A percentile compares a stretch with the other conserved stretches of the same genome.
These are phyloP conservation scores for Sylvia borin DNA, from an alignment of 2,797 vertebrate species.

Conservation along the genomic window DNA sequence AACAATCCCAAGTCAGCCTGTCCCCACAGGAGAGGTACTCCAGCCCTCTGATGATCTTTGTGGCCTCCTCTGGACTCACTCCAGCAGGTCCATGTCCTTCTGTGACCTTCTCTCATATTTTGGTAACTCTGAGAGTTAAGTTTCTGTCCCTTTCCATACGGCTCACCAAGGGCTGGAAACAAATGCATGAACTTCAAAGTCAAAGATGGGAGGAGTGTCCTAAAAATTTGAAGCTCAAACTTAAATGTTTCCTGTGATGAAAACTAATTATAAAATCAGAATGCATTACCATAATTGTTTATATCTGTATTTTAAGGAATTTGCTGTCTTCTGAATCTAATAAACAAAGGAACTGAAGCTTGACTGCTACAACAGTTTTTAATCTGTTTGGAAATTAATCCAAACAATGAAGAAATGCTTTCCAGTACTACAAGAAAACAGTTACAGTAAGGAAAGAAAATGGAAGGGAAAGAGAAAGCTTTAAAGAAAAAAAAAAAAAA, in stretches of 20 bases:
- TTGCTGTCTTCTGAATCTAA: conserved; percentile 82
- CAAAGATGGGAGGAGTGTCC: background rate
- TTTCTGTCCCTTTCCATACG: background rate
- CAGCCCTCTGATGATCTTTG: background rate
- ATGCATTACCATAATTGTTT: conserved; percentile 79
- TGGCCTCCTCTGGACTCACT: background rate
- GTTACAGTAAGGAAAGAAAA: conserved; percentile 55
- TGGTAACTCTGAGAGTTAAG: background rate
- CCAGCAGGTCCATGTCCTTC: background rate
- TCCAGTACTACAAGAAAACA: conserved; percentile 57
- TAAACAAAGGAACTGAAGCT: conserved; percentile 78
- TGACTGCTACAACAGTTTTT: conserved; percentile 80
- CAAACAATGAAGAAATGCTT: conserved; percentile 78
- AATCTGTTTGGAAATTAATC: conserved; percentile 81
- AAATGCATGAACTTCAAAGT: background rate
- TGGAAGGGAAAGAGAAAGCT: background rate
- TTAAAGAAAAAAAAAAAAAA: background rate
- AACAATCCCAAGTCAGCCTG: background rate
- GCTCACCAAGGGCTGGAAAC: background rate
- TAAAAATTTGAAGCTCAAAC: conserved; percentile 16
- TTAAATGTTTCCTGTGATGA: conserved; percentile 57
- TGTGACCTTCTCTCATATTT: background rate
- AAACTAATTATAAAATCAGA: conserved; percentile 80
- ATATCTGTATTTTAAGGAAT: conserved; percentile 81
- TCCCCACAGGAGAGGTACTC: background rate